Evolutionary conservation across 2,888 invertebrate genomes (phyloP).

Genomic region (Hofmannophila pseudospretella): DNA sequence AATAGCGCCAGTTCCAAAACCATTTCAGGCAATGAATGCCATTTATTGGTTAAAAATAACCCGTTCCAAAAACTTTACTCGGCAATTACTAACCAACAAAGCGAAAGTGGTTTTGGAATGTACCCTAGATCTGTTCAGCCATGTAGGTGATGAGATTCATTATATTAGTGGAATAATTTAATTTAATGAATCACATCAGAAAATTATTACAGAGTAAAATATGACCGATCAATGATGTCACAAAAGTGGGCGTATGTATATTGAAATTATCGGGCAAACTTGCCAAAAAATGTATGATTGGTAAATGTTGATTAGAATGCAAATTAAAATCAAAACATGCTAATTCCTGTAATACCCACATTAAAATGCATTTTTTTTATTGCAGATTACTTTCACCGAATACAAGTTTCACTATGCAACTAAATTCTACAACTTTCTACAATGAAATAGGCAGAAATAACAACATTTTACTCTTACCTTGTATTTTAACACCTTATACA

Average conservation of each 20-base stretch:
- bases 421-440: not conserved
- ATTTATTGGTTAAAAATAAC: too few species aligned
- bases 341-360: not conserved
- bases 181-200: too few species aligned
- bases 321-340: not conserved
- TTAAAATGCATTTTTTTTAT: too few species aligned
- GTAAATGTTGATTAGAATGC: not conserved
- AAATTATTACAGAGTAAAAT: too few species aligned
- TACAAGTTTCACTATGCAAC: not conserved
- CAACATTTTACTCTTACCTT: constrained; percentile 77
- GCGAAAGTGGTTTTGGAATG: too few species aligned
- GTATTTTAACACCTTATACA: constrained; percentile 89
- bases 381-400: not conserved
- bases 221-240: not conserved
- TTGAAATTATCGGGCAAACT: not conserved
- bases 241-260: constrained; percentile 1
- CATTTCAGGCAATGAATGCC: too few species aligned
- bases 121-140: too few species aligned
- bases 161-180: too few species aligned
- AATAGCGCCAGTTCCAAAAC: too few species aligned
- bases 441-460: not conserved
- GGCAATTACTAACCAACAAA: too few species aligned
- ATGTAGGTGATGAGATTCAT: too few species aligned
- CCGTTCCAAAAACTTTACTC: too few species aligned
- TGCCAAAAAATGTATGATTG: not conserved